A percentile compares a stretch with the other conserved stretches of the same genome.
These are phyloP conservation scores for Brienomyrus brachyistius DNA, from an alignment of 2,113 vertebrate genomes.

Conservation along the genomic window DNA sequence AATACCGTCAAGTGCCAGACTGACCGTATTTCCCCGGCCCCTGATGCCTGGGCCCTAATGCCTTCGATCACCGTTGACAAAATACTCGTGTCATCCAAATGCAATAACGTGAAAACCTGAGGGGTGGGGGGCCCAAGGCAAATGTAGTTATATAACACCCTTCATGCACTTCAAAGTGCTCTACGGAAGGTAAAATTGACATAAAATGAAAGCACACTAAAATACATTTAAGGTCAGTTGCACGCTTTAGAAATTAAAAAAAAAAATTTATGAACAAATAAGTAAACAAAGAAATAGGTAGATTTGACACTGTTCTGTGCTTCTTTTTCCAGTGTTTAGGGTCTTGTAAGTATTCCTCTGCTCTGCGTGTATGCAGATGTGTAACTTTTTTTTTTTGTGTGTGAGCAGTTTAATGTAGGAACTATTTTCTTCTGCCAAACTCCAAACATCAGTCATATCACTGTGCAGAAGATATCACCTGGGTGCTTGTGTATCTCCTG, in stretches of 20 bases:
- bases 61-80: background rate
- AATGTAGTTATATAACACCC: background rate
- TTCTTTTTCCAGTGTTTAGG: background rate
- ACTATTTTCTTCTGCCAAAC: background rate
- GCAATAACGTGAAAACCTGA: background rate
- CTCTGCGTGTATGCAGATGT: background rate
- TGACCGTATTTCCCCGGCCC: background rate
- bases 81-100: background rate
- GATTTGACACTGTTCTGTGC: background rate
- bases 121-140: background rate
- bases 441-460: background rate
- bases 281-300: background rate
- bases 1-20: background rate
- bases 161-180: background rate
- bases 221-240: background rate
- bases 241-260: background rate
- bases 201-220: background rate
- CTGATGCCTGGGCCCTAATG: background rate
- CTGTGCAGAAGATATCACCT: background rate
- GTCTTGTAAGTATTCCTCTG: background rate
- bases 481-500: background rate
- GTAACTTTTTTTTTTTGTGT: background rate
- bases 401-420: background rate
- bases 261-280: background rate
- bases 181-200: background rate